Base-by-base conservation (phyloP, 2,888 invertebrate species). In the Linyphia triangularis region DNA sequence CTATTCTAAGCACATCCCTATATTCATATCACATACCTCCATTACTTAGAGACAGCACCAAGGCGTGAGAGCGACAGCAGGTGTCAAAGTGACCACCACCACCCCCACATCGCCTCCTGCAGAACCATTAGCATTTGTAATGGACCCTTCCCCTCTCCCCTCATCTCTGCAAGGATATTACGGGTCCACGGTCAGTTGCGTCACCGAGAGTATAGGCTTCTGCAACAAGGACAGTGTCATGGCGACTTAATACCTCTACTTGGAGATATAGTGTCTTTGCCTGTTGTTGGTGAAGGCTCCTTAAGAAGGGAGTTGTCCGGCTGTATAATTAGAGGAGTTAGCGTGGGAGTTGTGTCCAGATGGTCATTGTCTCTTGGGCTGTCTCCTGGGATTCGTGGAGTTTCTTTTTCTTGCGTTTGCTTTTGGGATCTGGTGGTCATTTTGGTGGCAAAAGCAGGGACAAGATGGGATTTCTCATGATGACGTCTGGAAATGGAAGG, bases 51-150 rank as follows among this genome's bases (percentile, higher is more conserved):
- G 30, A 28, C 73, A n/a, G n/a, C n/a, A n/a, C n/a, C n/a, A 51
- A 26, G 16, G 63, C 70, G 81, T 81, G 81, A 33, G 81, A 81
- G 24, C 59, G 5, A 59, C 24, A 24, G 70, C 81, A 81, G 81
- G 81, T 81, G 81, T 70, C 37, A n/a, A 81, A 70, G 33, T 81
- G 81, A 81, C 67, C 79, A 67, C 22, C 51, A 28, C 16, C 51
- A 10, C 67, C 24, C 51, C 51, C 22, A 2, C 19, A 43, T 57
- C n/a, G 57, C 19, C 65, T 16, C 78, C 43, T 33, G 40, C 28
- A 43, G 26, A 43, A 24, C 79, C 82, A 83, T 83, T 83, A 83
- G 82, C 82, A 83, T 83, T 73, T 72, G 82, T 63, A 83, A 83
- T 72, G 82, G 82, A 83, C 63, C 30, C 70, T 26, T 16, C 65